Evolutionary conservation across 2,888 invertebrate species (phyloP).

Genomic region (Thyatira batis): DNA sequence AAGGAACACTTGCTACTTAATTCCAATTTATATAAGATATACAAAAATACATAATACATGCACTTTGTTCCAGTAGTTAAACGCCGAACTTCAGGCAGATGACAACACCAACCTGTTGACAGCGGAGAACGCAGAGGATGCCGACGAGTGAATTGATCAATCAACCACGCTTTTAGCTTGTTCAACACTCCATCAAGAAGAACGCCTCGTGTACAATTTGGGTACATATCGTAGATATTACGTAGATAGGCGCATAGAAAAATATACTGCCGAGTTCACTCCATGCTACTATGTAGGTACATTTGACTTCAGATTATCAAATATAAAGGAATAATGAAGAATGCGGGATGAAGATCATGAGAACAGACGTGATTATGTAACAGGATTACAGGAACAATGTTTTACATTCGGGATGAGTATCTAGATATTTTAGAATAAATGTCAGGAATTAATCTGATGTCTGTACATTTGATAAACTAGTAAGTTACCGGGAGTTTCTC

Average conservation of each 20-base stretch:
- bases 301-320: neutral
- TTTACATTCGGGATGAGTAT: neutral
- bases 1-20: too few species aligned
- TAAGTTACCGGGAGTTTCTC: neutral
- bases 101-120: constrained; percentile 77
- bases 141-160: constrained; percentile 58
- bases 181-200: constrained; percentile 36
- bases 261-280: neutral
- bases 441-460: too few species aligned
- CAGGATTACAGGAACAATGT: neutral
- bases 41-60: neutral
- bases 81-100: constrained; percentile 70
- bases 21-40: neutral
- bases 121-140: constrained; percentile 74
- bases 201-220: constrained; percentile 56
- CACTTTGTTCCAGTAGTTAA: constrained; percentile 65
- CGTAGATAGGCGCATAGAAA: neutral
- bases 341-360: neutral
- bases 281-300: neutral
- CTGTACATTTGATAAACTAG: too few species aligned
- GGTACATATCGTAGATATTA: constrained; percentile 35
- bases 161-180: constrained; percentile 50
- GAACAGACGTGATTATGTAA: neutral
- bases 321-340: neutral
- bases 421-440: neutral